phyloP scores from a whole-genome alignment of 2,888 invertebrate genomes.

The Nephrotoma guestfalica region DNA sequence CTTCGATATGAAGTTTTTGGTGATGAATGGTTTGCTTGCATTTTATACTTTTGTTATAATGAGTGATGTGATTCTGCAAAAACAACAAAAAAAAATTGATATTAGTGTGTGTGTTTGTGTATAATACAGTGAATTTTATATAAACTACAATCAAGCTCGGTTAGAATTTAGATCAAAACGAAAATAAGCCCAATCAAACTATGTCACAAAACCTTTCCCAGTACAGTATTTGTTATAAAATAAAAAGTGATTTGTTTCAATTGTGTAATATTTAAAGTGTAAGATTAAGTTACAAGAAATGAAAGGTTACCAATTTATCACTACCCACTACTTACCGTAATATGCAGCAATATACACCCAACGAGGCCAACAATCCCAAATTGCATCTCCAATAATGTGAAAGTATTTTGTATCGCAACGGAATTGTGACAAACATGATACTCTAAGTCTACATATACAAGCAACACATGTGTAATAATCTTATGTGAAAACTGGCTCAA shows the following conservation, averaged over 20 bases:
- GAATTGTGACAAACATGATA: background rate
- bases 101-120: background rate
- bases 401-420: background rate
- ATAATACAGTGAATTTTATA: background rate
- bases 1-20: conserved; percentile 22
- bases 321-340: background rate
- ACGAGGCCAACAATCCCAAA: background rate
- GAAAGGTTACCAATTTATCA: background rate
- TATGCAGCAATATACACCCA: background rate
- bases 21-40: conserved; percentile 30
- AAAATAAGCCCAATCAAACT: background rate
- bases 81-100: background rate
- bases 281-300: background rate
- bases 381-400: background rate
- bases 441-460: background rate
- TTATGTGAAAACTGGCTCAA: background rate
- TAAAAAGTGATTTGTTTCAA: background rate
- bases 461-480: background rate
- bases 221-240: too few species aligned
- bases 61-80: background rate
- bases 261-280: background rate
- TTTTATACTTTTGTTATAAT: background rate
- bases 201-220: background rate
- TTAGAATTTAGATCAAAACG: background rate
- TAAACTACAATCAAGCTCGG: background rate